A percentile compares a stretch with the other conserved stretches of the same genome.
These are phyloP conservation scores for Monoplex corrugatus DNA, from an alignment of 2,888 invertebrate species.

Conservation along the genomic window DNA sequence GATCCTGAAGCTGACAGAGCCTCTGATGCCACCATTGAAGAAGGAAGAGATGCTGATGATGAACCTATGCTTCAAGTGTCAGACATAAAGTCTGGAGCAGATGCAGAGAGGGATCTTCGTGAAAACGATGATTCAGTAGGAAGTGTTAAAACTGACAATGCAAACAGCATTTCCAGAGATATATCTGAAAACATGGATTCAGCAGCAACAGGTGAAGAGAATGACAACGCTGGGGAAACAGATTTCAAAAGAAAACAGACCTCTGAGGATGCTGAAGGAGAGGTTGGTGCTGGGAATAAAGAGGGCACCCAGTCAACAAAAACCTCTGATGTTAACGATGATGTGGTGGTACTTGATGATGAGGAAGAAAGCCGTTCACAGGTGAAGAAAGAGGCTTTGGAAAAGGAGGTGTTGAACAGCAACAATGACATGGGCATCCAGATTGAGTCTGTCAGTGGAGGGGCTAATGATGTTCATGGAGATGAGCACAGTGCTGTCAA, in stretches of 20 bases:
- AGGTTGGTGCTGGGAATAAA: background rate
- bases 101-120: background rate
- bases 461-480: constrained; percentile 52
- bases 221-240: background rate
- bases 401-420: constrained; percentile 43
- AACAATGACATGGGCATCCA: constrained; percentile 62
- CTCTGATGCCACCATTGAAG: constrained; percentile 31
- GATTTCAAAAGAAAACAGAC: background rate
- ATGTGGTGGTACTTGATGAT: constrained; percentile 54
- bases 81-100: constrained; percentile 28
- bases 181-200: background rate
- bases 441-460: constrained; percentile 65
- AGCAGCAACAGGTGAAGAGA: background rate
- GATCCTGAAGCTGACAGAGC: constrained; percentile 36
- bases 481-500: constrained; percentile 26
- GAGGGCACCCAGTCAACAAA: background rate
- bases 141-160: background rate
- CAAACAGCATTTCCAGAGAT: background rate
- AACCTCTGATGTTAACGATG: constrained; percentile 52
- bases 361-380: constrained; percentile 46
- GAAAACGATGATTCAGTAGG: background rate
- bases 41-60: constrained; percentile 25
- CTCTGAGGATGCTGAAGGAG: background rate
- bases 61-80: constrained; percentile 11
- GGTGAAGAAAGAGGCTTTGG: constrained; percentile 49